Percentiles rank a stretch among this genome's conserved stretches.
Conservation (phyloP, 2,888 invertebrate species). For the Eudasyphora cyanicolor region DNA sequence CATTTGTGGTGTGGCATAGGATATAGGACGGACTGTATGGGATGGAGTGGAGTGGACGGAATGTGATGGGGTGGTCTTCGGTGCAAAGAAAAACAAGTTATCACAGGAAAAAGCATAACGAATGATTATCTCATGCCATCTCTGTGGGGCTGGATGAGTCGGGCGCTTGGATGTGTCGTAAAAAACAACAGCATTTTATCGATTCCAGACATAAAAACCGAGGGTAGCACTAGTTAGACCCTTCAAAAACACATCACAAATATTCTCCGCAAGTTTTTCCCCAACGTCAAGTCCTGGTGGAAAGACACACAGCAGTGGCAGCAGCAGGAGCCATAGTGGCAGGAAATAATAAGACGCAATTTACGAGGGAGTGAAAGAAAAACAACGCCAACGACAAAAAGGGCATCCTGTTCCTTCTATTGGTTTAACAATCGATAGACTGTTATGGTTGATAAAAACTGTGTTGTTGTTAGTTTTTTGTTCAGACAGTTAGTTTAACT, state of each 20-base stretch:
- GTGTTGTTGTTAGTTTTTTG: constrained; percentile 6
- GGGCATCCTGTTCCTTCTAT: constrained; percentile 39
- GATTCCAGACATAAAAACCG: constrained; percentile 27
- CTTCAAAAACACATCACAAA: constrained; percentile 49
- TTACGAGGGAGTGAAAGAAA: constrained; percentile 57
- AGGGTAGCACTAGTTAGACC: constrained; percentile 35
- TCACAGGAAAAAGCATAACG: constrained; percentile 53
- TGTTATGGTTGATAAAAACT: constrained; percentile 56
- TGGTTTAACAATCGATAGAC: constrained; percentile 60
- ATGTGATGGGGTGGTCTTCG: too few species aligned
- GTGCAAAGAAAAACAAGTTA: constrained; percentile 12
- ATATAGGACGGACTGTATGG: background rate
- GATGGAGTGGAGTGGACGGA: background rate
- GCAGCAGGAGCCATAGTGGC: constrained; percentile 6
- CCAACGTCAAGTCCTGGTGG: background rate
- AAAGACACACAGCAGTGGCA: background rate
- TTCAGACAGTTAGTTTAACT: too few species aligned
- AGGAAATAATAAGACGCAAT: constrained; percentile 66
- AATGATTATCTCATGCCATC: constrained; percentile 58
- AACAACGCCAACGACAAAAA: constrained; percentile 23
- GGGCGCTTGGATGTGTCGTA: constrained; percentile 15
- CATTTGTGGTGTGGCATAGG: constrained; percentile 24
- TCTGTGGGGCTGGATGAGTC: too few species aligned
- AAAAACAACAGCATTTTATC: constrained; percentile 32
- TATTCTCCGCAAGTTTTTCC: background rate